phyloP scores from a whole-genome alignment of 2,888 invertebrate genomes.

The Eristalis intricaria region DNA sequence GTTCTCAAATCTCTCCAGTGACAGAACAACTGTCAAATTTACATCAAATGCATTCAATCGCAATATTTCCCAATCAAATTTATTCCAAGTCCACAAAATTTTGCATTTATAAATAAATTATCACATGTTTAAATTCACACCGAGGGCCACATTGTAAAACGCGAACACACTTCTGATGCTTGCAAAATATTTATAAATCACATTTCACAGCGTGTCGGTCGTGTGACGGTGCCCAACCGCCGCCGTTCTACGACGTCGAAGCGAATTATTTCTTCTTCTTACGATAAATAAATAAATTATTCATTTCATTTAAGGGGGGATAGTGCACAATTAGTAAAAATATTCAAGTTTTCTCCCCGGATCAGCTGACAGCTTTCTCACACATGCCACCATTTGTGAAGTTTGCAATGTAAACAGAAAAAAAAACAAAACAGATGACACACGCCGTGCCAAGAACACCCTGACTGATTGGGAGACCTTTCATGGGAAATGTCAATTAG shows the following conservation, averaged over 20 bases:
- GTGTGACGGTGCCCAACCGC: neutral
- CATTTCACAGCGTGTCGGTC: neutral
- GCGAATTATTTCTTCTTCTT: neutral
- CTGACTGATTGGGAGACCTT: slow-evolving; percentile 12
- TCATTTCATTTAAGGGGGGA: slow-evolving; percentile 16
- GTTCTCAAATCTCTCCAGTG: neutral
- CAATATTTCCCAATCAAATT: neutral
- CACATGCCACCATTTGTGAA: neutral
- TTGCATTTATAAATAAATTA: neutral
- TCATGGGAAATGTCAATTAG: neutral
- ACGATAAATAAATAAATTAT: slow-evolving; percentile 53
- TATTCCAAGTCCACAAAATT: neutral
- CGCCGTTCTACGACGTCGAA: neutral
- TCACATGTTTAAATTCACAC: neutral
- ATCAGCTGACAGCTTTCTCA: slow-evolving; percentile 56
- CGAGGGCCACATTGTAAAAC: neutral
- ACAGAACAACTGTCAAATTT: neutral
- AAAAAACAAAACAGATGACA: slow-evolving; percentile 10
- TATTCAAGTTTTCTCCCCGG: slow-evolving; percentile 8
- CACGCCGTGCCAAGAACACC: neutral
- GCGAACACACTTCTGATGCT: neutral
- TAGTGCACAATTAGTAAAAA: neutral
- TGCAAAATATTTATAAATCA: slow-evolving; percentile 12
- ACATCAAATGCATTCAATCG: neutral
- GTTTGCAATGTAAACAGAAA: too few species aligned